Evolutionary conservation across 2,888 invertebrate genomes (phyloP), one percentile per base, ranked within the genome.

Genomic region (Nephrocerus scutellatus): DNA sequence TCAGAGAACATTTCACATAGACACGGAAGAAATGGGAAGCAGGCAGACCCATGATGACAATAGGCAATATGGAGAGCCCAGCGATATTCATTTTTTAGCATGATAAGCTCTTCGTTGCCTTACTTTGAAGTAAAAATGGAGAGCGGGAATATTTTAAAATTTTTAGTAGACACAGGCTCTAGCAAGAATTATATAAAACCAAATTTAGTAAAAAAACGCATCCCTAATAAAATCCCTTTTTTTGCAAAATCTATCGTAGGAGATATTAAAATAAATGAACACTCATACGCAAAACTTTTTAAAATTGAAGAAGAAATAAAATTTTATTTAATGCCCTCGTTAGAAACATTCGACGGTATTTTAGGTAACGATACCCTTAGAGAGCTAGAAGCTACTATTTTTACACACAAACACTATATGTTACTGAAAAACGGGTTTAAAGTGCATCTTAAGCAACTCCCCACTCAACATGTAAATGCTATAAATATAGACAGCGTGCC

Each of bases 1-100:
- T 8, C 39, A 43, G 18, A 30, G 41, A 18, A 34, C 37, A n/a
- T 38, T 42, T 24, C 37, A 37, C 18, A 42, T 42, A 14, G 24
- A 39, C 7, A 28, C 39, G 24, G 5, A 13, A 6, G 15, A 6
- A 15, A 30, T 30, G 16, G 30, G 18, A 13, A 9, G 18, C 18
- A 18, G 18, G 18, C 30, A 9, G 21, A 7, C 10, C 5, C 10
- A 31, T n/a, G 21, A 20, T 9, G 24, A 34, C 15, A n/a, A 41
- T 9, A 30, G 6, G 9, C 24, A 35, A 21, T 40, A 19, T 20
- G 35, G 35, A 12, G 34, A 39, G 14, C 39, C 24, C 3, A 34
- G 12, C 16, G 35, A 37, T 9, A 26, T 32, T 15, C 9, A 41
- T 40, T 41, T 36, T 40, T 35, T 35, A 40, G 35, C 30, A 21